Evolutionary conservation across 2,113 vertebrate genomes (phyloP).

Genomic region (Trogon surrucura): DNA sequence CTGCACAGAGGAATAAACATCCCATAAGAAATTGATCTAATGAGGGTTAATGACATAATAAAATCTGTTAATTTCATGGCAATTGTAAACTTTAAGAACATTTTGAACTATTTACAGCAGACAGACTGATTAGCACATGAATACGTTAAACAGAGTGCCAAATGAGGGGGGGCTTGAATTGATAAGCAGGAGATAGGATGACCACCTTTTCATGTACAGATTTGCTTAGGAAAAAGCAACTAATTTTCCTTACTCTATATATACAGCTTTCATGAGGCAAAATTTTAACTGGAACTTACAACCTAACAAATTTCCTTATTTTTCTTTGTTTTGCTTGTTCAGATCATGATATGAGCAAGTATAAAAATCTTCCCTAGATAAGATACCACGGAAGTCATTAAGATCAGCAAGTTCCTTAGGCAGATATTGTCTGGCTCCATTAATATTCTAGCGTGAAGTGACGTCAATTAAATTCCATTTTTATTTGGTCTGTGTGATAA

Average conservation of each 20-base stretch:
- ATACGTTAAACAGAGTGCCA: neutral
- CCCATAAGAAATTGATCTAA: neutral
- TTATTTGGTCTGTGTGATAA: slow-evolving; percentile 26
- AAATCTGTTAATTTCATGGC: neutral
- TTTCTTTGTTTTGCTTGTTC: neutral
- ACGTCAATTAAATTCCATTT: slow-evolving; percentile 53
- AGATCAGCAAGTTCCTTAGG: neutral
- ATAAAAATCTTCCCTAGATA: slow-evolving; percentile 6
- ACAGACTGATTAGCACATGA: neutral
- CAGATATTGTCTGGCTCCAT: neutral
- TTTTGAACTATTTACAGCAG: neutral
- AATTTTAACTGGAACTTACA: neutral
- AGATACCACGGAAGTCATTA: slow-evolving; percentile 4
- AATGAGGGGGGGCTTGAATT: neutral
- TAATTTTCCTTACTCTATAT: neutral
- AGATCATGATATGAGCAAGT: neutral
- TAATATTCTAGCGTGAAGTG: neutral
- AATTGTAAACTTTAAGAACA: neutral
- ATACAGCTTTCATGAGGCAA: neutral
- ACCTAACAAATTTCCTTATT: neutral
- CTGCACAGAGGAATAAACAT: neutral
- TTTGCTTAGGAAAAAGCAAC: neutral
- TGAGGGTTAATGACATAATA: neutral
- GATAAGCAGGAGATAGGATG: neutral
- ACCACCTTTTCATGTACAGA: neutral